Evolutionary conservation across 2,888 invertebrate species (phyloP).

Genomic region (Colletes collaris): DNA sequence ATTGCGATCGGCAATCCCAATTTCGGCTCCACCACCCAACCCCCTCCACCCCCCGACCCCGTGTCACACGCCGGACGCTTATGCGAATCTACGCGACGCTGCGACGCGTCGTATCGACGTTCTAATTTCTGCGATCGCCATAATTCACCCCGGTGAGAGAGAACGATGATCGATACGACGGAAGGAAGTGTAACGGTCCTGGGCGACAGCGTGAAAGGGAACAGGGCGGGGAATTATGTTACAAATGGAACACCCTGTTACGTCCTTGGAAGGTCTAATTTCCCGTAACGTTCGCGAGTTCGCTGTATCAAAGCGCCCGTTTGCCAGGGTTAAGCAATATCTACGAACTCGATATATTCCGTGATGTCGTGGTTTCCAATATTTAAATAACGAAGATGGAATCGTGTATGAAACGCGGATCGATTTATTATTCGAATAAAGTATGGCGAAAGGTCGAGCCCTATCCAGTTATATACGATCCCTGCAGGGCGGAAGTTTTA

Average conservation of each 20-base stretch:
- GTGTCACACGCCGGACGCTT: background rate
- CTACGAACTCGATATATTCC: too few species aligned
- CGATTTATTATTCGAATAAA: too few species aligned
- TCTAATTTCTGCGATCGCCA: slow-evolving; percentile 7
- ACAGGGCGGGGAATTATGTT: background rate
- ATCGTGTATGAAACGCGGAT: too few species aligned
- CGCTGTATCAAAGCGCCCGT: too few species aligned
- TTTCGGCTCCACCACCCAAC: background rate
- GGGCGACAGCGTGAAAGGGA: background rate
- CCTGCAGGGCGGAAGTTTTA: too few species aligned
- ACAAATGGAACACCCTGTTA: background rate
- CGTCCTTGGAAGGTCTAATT: too few species aligned
- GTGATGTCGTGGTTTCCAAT: too few species aligned
- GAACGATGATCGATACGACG: background rate
- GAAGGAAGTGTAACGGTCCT: background rate
- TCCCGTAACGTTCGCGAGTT: too few species aligned
- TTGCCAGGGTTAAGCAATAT: too few species aligned
- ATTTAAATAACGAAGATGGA: too few species aligned
- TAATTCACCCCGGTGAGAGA: background rate
- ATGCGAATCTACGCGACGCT: slow-evolving; percentile 5
- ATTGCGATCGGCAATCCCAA: slow-evolving; percentile 34
- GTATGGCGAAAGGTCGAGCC: too few species aligned
- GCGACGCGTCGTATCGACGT: background rate
- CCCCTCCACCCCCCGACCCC: background rate
- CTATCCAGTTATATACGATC: too few species aligned